Evolutionary conservation across 2,797 vertebrate genomes (phyloP).

Genomic region (Poecilia wingei): DNA sequence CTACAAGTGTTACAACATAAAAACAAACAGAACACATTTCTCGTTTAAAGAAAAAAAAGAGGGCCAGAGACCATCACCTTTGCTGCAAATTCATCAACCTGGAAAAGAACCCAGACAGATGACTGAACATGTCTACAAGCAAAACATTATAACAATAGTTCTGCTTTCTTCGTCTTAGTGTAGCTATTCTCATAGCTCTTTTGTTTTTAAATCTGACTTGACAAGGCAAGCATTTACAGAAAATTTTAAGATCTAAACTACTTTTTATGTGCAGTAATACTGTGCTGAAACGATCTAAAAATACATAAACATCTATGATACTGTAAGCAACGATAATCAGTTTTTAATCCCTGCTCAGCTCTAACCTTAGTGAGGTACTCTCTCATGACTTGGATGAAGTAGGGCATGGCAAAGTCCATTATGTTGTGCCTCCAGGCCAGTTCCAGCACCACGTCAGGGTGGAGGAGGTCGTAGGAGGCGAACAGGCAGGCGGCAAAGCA

Average conservation of each 20-base stretch:
- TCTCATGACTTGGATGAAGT: conserved; percentile 93
- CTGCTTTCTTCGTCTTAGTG: background rate
- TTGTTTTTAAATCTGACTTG: conserved; percentile 24
- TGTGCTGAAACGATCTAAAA: background rate
- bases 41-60: conserved; percentile 74
- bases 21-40: conserved; percentile 65
- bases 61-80: conserved; percentile 88
- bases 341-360: conserved; percentile 5
- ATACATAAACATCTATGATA: conserved; percentile 2
- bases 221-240: conserved; percentile 30
- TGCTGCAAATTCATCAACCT: conserved; percentile 89
- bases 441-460: conserved; percentile 89
- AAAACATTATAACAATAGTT: conserved; percentile 31
- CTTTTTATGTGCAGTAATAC: background rate
- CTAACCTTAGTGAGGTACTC: conserved; percentile 91
- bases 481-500: conserved; percentile 91
- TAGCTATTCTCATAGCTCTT: background rate
- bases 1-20: conserved; percentile 77
- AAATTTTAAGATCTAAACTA: conserved; percentile 29
- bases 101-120: conserved; percentile 84
- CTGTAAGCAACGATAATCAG: background rate
- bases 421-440: conserved; percentile 91
- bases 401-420: conserved; percentile 92
- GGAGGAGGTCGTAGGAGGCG: conserved; percentile 88
- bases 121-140: conserved; percentile 58